These are phyloP conservation scores for Pediacus dermestoides DNA, from an alignment of 2,888 invertebrate species.

Conservation along the genomic window DNA sequence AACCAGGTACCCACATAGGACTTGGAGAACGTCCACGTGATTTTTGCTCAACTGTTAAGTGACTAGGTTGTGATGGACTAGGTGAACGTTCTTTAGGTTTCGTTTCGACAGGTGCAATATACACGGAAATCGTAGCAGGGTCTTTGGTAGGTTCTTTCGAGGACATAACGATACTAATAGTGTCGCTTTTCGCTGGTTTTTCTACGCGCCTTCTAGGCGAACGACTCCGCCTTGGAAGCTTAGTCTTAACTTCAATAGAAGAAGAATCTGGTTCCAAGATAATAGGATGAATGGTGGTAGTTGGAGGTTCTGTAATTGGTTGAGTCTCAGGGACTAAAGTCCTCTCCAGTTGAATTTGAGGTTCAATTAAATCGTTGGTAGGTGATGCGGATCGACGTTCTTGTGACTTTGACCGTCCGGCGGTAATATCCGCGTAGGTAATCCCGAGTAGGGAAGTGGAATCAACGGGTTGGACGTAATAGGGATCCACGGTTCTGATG, in stretches of 20 bases:
- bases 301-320: constrained; percentile 22
- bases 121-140: not conserved
- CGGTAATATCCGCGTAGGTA: constrained; percentile 69
- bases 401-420: constrained; percentile 53
- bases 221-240: constrained; percentile 52
- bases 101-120: constrained; percentile 3
- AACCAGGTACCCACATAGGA: constrained; percentile 71
- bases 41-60: constrained; percentile 13
- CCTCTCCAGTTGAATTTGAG: constrained; percentile 21
- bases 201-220: constrained; percentile 51
- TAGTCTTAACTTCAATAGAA: constrained; percentile 21
- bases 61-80: constrained; percentile 11
- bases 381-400: constrained; percentile 30
- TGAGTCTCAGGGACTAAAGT: constrained; percentile 31
- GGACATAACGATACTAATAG: too few species aligned
- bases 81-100: constrained; percentile 12
- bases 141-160: not conserved
- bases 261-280: constrained; percentile 8
- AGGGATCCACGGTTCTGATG: constrained; percentile 74
- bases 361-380: constrained; percentile 21
- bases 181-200: constrained; percentile 22
- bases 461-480: constrained; percentile 57
- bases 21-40: constrained; percentile 59
- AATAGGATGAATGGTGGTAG: constrained; percentile 10
- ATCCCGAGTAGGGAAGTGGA: constrained; percentile 52